A percentile compares a stretch with the other conserved stretches of the same genome.
Conservation (phyloP, 2,888 invertebrate genomes). For the Netelia inedita region DNA sequence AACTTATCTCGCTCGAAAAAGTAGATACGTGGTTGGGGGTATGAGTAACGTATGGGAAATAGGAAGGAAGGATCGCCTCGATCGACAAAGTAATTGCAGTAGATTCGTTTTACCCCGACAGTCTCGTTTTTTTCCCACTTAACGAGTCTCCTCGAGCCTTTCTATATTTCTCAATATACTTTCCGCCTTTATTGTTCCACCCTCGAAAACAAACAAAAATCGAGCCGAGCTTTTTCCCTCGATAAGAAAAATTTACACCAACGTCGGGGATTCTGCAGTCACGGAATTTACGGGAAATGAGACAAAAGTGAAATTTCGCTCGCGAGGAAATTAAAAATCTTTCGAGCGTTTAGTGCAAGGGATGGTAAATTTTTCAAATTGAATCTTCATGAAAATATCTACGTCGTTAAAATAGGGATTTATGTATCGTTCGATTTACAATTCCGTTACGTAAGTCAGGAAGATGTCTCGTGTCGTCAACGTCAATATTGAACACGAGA, state of each 20-base stretch:
- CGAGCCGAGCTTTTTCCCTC: too few species aligned
- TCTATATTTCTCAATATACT: background rate
- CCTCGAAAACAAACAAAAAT: background rate
- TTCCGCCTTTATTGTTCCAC: background rate
- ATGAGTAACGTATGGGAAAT: background rate
- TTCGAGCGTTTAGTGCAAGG: too few species aligned
- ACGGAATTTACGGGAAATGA: too few species aligned
- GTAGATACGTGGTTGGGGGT: background rate
- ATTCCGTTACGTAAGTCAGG: background rate
- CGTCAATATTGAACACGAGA: background rate
- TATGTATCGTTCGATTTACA: background rate
- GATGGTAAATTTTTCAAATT: too few species aligned
- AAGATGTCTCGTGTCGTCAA: background rate
- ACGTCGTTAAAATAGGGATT: too few species aligned
- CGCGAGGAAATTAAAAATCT: too few species aligned
- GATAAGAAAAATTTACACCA: too few species aligned
- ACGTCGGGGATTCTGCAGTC: too few species aligned
- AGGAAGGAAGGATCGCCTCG: constrained; percentile 6
- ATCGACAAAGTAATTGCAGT: constrained; percentile 20
- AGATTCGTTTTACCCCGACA: constrained; percentile 13
- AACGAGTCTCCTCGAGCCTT: background rate
- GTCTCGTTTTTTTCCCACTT: background rate
- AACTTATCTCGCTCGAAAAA: background rate
- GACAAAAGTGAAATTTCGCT: too few species aligned
- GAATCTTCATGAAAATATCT: too few species aligned